A percentile compares a stretch with the other conserved stretches of the same genome.
These are phyloP conservation scores for Cyphomyrus discorhynchus DNA, from an alignment of 2,113 vertebrate species.

Conservation along the genomic window DNA sequence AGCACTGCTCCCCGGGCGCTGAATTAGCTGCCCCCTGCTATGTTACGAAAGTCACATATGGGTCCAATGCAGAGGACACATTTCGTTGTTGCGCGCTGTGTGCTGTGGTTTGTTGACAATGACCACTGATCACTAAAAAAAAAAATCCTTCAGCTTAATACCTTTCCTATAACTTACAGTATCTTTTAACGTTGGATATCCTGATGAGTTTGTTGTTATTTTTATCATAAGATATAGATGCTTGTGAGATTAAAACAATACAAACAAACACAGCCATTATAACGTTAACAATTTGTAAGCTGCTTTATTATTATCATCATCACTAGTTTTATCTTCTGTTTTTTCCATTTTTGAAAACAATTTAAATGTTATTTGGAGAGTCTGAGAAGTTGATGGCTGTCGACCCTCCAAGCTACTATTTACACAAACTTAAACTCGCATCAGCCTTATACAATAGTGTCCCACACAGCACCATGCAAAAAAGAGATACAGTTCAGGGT, in stretches of 20 bases:
- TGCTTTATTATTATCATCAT: no score
- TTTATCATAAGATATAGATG: background rate
- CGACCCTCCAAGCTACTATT: background rate
- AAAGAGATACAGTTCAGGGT: background rate
- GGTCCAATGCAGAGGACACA: no score
- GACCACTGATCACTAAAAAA: no score
- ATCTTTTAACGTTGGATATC: background rate
- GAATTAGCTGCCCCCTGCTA: no score
- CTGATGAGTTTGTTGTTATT: background rate
- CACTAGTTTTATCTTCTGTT: no score
- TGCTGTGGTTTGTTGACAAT: no score
- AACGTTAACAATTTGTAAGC: no score
- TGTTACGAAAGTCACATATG: no score
- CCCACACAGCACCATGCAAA: background rate
- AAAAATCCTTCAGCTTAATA: background rate
- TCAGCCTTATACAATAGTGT: background rate
- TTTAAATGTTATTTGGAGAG: background rate
- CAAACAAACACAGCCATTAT: background rate
- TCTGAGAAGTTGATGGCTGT: background rate
- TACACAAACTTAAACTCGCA: background rate
- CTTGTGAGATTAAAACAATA: no score
- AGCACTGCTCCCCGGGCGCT: no score
- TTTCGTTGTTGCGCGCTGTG: no score
- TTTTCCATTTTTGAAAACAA: no score
- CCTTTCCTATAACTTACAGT: background rate